These are phyloP conservation scores for Camponotus vicinus DNA, from an alignment of 1,140 invertebrate genomes.

Conservation along the genomic window DNA sequence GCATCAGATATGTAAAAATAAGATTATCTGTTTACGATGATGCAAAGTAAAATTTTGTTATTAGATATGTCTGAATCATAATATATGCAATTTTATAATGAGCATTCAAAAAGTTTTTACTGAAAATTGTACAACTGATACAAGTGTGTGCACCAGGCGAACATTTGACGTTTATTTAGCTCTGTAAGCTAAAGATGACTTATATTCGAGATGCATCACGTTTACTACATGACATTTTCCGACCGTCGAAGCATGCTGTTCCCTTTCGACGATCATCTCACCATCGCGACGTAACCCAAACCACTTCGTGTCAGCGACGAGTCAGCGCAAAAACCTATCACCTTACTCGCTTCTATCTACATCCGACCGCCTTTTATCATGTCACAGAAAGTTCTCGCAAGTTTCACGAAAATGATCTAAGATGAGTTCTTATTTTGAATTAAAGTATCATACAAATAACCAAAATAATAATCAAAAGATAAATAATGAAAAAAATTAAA, in stretches of 20 bases:
- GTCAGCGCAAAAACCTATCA: constrained; percentile 65
- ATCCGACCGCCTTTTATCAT: constrained; percentile 51
- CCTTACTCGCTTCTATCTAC: constrained; percentile 58
- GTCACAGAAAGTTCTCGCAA: constrained; percentile 32
- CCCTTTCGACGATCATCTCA: constrained; percentile 57
- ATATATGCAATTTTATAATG: background rate
- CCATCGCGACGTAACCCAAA: constrained; percentile 56
- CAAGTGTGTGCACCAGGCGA: background rate
- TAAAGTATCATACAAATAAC: background rate
- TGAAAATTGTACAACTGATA: constrained; percentile 10
- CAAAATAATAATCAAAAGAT: background rate
- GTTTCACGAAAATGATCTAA: constrained; percentile 6
- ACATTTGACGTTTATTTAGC: background rate
- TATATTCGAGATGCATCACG: constrained; percentile 51
- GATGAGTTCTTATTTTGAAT: constrained; percentile 7
- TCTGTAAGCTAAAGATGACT: constrained; percentile 21
- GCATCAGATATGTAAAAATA: background rate
- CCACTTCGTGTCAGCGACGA: constrained; percentile 59
- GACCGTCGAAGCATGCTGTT: constrained; percentile 50
- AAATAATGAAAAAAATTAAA: background rate
- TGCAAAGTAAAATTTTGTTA: background rate
- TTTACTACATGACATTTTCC: constrained; percentile 48
- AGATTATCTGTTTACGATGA: constrained; percentile 1
- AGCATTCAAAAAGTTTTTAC: background rate
- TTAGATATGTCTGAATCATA: background rate